Conservation (phyloP, 2,888 invertebrate genomes). For the Leptopilina myrica region DNA sequence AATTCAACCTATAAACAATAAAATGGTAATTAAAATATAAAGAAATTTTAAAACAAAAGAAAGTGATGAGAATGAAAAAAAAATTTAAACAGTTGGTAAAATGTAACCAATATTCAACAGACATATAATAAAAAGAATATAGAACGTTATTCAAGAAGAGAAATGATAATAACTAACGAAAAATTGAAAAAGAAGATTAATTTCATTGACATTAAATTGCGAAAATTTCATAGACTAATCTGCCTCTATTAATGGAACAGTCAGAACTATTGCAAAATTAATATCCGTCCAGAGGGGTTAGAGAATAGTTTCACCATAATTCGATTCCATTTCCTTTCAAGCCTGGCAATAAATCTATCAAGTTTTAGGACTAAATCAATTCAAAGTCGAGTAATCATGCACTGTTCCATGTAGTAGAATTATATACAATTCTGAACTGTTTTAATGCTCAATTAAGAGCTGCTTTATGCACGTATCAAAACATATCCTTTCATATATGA, state of each 20-base stretch:
- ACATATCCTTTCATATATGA: slow-evolving; percentile 47
- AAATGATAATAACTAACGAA: too few relatives aligned
- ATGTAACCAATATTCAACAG: too few relatives aligned
- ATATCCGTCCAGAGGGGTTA: slow-evolving; percentile 5
- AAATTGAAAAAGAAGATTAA: neutral
- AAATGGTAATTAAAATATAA: neutral
- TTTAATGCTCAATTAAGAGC: slow-evolving; percentile 58
- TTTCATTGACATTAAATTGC: neutral
- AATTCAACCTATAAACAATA: neutral
- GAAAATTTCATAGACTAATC: neutral
- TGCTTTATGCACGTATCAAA: slow-evolving; percentile 55
- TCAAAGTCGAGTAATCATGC: slow-evolving; percentile 41
- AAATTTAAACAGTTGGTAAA: too few relatives aligned
- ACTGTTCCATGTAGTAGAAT: slow-evolving; percentile 36
- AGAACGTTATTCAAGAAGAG: too few relatives aligned
- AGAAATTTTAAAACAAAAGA: too few relatives aligned
- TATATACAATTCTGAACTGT: slow-evolving; percentile 38
- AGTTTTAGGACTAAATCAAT: slow-evolving; percentile 40
- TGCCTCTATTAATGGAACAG: neutral
- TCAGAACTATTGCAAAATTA: slow-evolving; percentile 15
- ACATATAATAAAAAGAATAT: too few relatives aligned
- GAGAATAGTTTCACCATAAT: slow-evolving; percentile 20
- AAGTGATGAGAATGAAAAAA: too few relatives aligned
- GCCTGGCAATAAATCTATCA: slow-evolving; percentile 6
- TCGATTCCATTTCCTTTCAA: slow-evolving; percentile 9